phyloP scores from a whole-genome alignment of 1,140 invertebrate genomes.

The Cydia strobilella region DNA sequence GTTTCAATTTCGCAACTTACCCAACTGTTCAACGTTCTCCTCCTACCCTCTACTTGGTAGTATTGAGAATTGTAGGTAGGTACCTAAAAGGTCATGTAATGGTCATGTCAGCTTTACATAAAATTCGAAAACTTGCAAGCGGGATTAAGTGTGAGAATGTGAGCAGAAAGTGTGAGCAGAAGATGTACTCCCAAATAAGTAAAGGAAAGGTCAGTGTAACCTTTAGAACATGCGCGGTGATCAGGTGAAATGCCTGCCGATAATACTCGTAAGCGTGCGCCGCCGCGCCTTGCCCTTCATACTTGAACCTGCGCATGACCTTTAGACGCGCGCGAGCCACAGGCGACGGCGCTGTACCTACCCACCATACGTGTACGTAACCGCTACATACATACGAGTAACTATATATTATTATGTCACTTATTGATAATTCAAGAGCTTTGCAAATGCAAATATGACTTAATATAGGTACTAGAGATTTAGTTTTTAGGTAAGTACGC shows the following conservation, averaged over 20 bases:
- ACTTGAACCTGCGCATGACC: conserved; percentile 58
- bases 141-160: neutral
- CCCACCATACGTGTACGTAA: neutral
- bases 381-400: neutral
- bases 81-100: too few relatives aligned
- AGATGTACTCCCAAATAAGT: conserved; percentile 24
- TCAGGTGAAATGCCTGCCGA: conserved; percentile 44
- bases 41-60: too few relatives aligned
- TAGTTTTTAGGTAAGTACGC: too few relatives aligned
- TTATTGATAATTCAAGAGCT: too few relatives aligned
- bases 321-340: conserved; percentile 34
- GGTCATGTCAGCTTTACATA: neutral
- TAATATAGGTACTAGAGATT: too few relatives aligned
- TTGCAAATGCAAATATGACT: too few relatives aligned
- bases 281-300: conserved; percentile 56
- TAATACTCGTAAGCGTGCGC: conserved; percentile 40
- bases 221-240: conserved; percentile 37
- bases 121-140: neutral
- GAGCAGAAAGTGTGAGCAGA: neutral
- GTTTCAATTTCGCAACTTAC: too few relatives aligned
- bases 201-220: conserved; percentile 37
- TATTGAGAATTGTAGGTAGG: too few relatives aligned
- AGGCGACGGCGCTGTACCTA: conserved; percentile 27
- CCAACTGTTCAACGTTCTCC: too few relatives aligned
- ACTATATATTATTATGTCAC: too few relatives aligned